phyloP scores from a whole-genome alignment of 2,888 invertebrate species.

The Lepidochitona cinerea region DNA sequence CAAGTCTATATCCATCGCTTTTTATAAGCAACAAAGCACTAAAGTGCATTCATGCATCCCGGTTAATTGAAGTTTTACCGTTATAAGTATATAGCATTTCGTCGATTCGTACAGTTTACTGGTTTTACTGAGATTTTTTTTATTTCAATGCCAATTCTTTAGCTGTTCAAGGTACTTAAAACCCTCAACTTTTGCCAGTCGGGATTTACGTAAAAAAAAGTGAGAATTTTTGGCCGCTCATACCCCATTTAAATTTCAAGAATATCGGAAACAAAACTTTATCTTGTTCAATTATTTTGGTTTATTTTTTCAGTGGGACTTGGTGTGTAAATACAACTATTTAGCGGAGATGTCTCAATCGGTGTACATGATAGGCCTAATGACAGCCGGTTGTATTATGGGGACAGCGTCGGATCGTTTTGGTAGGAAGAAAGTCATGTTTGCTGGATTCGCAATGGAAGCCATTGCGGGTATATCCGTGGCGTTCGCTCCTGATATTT shows the following conservation, averaged over 20 bases:
- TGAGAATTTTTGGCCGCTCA: too few relatives aligned
- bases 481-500: conserved; percentile 31
- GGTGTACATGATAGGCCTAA: conserved; percentile 41
- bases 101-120: too few relatives aligned
- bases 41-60: too few relatives aligned
- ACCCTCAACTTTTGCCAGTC: background rate
- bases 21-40: too few relatives aligned
- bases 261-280: too few relatives aligned
- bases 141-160: too few relatives aligned
- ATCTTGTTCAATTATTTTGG: background rate
- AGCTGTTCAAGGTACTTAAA: too few relatives aligned
- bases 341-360: conserved; percentile 40
- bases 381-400: conserved; percentile 45
- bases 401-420: conserved; percentile 35
- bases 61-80: too few relatives aligned
- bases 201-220: background rate
- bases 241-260: too few relatives aligned
- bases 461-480: conserved; percentile 21
- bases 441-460: background rate
- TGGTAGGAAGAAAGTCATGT: conserved; percentile 11
- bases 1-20: too few relatives aligned
- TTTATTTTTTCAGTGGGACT: conserved; percentile 37
- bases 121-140: too few relatives aligned
- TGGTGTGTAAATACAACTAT: conserved; percentile 42
- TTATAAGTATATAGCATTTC: too few relatives aligned